phyloP scores from a whole-genome alignment of 2,113 vertebrate species.

The Cinclus mexicanus region DNA sequence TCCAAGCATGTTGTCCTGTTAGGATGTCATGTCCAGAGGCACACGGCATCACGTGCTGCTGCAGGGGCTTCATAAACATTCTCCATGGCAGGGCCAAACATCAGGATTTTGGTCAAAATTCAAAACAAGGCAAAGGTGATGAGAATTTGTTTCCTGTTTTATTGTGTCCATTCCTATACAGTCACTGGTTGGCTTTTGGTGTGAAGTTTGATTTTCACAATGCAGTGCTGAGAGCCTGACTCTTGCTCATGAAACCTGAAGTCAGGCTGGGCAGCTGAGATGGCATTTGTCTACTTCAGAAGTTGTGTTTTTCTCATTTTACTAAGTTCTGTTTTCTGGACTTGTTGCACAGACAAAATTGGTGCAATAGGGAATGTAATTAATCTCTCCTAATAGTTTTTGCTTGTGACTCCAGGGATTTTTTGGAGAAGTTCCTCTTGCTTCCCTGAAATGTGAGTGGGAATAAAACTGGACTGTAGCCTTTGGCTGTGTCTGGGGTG shows the following conservation, averaged over 20 bases:
- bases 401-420: background rate
- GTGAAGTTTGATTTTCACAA: background rate
- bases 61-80: background rate
- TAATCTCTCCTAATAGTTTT: background rate
- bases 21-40: background rate
- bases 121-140: background rate
- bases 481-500: background rate
- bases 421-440: background rate
- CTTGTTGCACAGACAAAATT: background rate
- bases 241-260: background rate
- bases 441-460: background rate
- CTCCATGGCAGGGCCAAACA: background rate
- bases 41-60: accelerated
- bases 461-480: background rate
- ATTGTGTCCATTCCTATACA: background rate
- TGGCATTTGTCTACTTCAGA: background rate
- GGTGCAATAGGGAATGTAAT: background rate
- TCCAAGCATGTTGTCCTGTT: background rate
- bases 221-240: background rate
- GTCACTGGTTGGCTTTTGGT: background rate
- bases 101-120: background rate
- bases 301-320: background rate
- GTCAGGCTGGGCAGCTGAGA: background rate
- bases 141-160: background rate
- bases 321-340: background rate